Conservation (phyloP, 2,113 vertebrate genomes). For the Charadrius vociferus region DNA sequence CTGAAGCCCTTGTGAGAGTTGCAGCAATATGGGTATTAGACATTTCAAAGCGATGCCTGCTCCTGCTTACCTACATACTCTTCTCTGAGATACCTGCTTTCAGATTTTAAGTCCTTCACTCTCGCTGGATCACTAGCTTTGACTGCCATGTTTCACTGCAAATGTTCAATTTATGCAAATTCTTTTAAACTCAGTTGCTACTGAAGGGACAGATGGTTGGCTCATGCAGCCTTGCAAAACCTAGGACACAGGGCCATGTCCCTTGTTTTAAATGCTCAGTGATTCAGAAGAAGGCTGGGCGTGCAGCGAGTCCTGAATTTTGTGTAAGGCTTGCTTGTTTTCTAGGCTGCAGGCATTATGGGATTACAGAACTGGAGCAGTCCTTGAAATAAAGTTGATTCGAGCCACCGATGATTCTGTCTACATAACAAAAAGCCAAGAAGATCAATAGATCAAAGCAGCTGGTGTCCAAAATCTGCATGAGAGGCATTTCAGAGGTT, state of each 20-base stretch:
- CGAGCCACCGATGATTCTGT: not conserved
- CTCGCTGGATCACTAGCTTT: not conserved
- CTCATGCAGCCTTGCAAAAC: not conserved
- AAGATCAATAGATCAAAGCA: not conserved
- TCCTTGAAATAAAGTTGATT: not conserved
- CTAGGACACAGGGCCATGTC: too few species aligned
- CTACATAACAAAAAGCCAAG: not conserved
- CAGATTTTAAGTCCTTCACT: not conserved
- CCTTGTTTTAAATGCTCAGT: not conserved
- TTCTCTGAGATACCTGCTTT: not conserved
- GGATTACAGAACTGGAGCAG: not conserved
- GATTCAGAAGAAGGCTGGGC: not conserved
- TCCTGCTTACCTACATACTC: not conserved
- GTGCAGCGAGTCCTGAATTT: not conserved
- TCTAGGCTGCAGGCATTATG: not conserved
- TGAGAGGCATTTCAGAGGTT: not conserved
- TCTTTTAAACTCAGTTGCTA: not conserved
- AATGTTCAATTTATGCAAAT: not conserved
- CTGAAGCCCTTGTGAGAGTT: not conserved
- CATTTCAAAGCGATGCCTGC: not conserved
- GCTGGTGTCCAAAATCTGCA: not conserved
- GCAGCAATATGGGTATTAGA: not conserved
- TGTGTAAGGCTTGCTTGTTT: not conserved
- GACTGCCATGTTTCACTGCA: not conserved
- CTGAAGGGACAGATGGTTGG: not conserved